Evolutionary conservation across 2,888 invertebrate genomes (phyloP), one percentile per base, ranked within the genome.

Genomic region (Hydriomena furcata): DNA sequence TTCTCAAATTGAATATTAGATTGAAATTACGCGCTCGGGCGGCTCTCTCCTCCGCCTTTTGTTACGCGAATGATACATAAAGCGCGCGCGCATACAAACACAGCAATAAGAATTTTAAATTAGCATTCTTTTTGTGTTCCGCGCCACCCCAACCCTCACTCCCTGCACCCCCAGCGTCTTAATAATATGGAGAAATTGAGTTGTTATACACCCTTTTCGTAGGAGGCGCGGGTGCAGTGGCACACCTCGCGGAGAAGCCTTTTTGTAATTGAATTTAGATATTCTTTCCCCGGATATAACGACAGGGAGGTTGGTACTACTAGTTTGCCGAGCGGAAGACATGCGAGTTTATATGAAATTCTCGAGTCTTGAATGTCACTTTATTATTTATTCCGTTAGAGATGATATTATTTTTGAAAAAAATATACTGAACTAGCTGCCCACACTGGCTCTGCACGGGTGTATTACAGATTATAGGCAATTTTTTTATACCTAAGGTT

Each of bases 221-320:
- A 80, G 86, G 84, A 82, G 85, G 87, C 80, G 81, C 83, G 89
- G 85, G 84, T 86, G 88, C 87, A 85, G 64, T 73, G 77, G 82
- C 81, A 84, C 87, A 86, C 87, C 84, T 79, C 82, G 65, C 68
- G 54, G 65, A 79, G 84, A 85, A 88, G 84, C 87, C 88, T 86
- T 85, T 85, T 86, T 86, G 88, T 89, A 90, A 90, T 90, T 90
- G 90, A 90, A 90, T 90, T 89, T 82, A 82, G 89, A 89, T 88
- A 87, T 86, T 87, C 84, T 80, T 82, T 80, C 75, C 76, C 78
- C 76, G 87, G 79, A 84, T 82, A 79, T 81, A 82, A 79, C 77
- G 77, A 75, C 68, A 73, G 80, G 83, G 82, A 76, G 79, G 79
- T 66, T 61, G 76, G 71, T 82, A 2, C 17, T 4, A 2, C 2